phyloP scores from a whole-genome alignment of 1,140 invertebrate species.

The Planococcus citri region DNA sequence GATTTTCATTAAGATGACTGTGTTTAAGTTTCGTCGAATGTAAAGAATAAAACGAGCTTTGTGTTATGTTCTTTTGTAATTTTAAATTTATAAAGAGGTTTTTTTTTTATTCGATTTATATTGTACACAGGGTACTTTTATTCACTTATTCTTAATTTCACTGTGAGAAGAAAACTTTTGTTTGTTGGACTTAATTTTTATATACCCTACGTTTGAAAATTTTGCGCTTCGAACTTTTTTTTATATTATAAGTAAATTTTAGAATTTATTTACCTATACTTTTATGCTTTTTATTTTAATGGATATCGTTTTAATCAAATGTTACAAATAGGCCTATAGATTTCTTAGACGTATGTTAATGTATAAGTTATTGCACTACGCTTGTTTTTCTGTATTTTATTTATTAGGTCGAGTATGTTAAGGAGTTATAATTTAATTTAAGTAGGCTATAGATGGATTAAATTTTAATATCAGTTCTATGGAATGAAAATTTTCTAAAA shows the following conservation, averaged over 20 bases:
- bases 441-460: too few species aligned
- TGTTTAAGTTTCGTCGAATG: too few species aligned
- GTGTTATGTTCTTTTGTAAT: too few species aligned
- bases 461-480: too few species aligned
- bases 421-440: too few species aligned
- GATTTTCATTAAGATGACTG: too few species aligned
- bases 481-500: too few species aligned
- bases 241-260: not conserved
- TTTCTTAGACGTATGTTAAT: not conserved
- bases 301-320: conserved; percentile 1
- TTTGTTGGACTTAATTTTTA: not conserved
- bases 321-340: not conserved
- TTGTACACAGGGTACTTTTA: not conserved
- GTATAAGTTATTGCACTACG: conserved; percentile 1
- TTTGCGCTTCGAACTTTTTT: not conserved
- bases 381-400: not conserved
- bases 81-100: not conserved
- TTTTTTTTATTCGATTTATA: too few species aligned
- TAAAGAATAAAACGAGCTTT: too few species aligned
- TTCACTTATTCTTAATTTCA: not conserved
- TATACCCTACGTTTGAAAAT: not conserved
- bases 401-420: too few species aligned
- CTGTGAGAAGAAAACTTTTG: not conserved
- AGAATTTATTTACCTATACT: not conserved
- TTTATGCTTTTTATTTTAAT: not conserved